A percentile compares a stretch with the other conserved stretches of the same genome.
Conservation (phyloP, 2,113 vertebrate genomes). For the human region GRCh38 chr1:63852001-63852500, state of each 20-base stretch:
- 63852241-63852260: not conserved
- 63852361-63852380: not conserved
- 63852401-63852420: not conserved
- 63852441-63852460: not conserved
- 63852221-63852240: not conserved
- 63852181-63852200: not conserved
- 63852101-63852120: not conserved
- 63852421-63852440: not conserved
- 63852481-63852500: conserved; percentile 58
- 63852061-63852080: not conserved
- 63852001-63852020: not conserved
- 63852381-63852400: not conserved
- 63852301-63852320: not conserved
- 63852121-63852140: not conserved
- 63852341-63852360: not conserved
- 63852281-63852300: not conserved
- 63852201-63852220: not conserved
- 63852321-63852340: not conserved
- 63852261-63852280: accelerated
- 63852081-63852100: not conserved
- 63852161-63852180: not conserved
- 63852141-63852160: not conserved
- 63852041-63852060: not conserved
- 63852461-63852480: not conserved
- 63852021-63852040: not conserved